Percentiles rank a stretch among this genome's conserved stretches.
phyloP scores from a whole-genome alignment of 2,797 vertebrate species.

The Pogoniulus pusillus region DNA sequence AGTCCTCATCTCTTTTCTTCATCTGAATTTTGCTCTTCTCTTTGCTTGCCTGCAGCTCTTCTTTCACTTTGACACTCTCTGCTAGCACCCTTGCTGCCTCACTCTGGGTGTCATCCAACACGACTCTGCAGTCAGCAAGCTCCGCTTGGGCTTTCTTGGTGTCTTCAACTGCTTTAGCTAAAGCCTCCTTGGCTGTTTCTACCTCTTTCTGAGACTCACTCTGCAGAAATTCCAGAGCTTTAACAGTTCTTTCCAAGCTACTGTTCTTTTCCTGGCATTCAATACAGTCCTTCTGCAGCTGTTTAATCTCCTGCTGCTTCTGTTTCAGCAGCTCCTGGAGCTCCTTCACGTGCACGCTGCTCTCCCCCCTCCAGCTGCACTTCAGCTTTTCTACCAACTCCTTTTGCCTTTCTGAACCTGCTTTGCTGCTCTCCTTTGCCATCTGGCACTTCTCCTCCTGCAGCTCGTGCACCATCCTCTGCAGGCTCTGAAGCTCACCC shows the following conservation, averaged over 20 bases:
- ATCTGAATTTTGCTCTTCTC: conserved; percentile 72
- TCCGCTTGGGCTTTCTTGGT: conserved; percentile 79
- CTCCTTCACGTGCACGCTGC: conserved; percentile 84
- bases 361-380: conserved; percentile 81
- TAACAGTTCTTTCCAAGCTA: conserved; percentile 84
- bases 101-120: conserved; percentile 84
- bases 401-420: conserved; percentile 83
- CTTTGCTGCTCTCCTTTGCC: conserved; percentile 81
- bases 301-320: conserved; percentile 93
- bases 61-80: conserved; percentile 79
- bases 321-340: conserved; percentile 94
- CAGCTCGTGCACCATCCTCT: conserved; percentile 77
- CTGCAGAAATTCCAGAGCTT: conserved; percentile 83
- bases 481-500: conserved; percentile 76
- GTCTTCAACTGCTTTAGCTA: conserved; percentile 76
- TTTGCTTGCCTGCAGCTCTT: conserved; percentile 72
- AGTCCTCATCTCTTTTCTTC: conserved; percentile 83
- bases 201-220: conserved; percentile 82
- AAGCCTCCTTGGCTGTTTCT: conserved; percentile 72
- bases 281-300: conserved; percentile 93
- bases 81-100: conserved; percentile 79
- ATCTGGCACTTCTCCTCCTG: conserved; percentile 91
- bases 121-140: conserved; percentile 76
- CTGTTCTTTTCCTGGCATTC: conserved; percentile 92
- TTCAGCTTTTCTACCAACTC: conserved; percentile 89